A percentile compares a stretch with the other conserved stretches of the same genome.
These are phyloP conservation scores for Penaeus vannamei DNA, from an alignment of 1,140 invertebrate genomes.

Conservation along the genomic window DNA sequence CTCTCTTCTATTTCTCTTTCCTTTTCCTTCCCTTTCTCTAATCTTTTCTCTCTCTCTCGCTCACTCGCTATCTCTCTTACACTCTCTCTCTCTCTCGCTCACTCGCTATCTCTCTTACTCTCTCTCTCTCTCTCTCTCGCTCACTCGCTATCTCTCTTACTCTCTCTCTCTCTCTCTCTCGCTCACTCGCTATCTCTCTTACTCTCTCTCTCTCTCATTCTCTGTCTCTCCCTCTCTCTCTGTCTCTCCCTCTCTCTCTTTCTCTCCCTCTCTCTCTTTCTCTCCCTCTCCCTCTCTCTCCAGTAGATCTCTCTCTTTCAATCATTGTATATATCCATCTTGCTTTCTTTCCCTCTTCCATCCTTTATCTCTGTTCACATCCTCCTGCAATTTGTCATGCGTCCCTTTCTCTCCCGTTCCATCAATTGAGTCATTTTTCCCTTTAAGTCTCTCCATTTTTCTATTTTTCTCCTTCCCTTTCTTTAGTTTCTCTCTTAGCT, in stretches of 20 bases:
- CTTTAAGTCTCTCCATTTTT: background rate
- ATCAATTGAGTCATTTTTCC: background rate
- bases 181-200: background rate
- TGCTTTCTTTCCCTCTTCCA: background rate
- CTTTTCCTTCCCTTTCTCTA: background rate
- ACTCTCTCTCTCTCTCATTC: background rate
- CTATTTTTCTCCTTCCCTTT: background rate
- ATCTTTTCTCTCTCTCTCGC: no score
- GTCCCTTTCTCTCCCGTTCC: background rate
- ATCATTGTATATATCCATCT: background rate
- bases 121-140: background rate
- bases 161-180: slow-evolving; percentile 29
- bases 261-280: background rate
- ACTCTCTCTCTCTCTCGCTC: slow-evolving; percentile 30
- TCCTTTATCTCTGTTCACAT: slow-evolving; percentile 4
- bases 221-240: slow-evolving; percentile 30
- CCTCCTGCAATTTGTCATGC: background rate
- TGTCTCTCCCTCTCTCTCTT: slow-evolving; percentile 25
- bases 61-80: no score
- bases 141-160: slow-evolving; percentile 18
- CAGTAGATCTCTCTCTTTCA: background rate
- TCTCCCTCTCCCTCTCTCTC: background rate
- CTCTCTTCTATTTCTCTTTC: background rate
- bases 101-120: background rate
- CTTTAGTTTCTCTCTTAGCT: background rate